phyloP scores from a whole-genome alignment of 2,888 invertebrate genomes.

The Thyatira batis region DNA sequence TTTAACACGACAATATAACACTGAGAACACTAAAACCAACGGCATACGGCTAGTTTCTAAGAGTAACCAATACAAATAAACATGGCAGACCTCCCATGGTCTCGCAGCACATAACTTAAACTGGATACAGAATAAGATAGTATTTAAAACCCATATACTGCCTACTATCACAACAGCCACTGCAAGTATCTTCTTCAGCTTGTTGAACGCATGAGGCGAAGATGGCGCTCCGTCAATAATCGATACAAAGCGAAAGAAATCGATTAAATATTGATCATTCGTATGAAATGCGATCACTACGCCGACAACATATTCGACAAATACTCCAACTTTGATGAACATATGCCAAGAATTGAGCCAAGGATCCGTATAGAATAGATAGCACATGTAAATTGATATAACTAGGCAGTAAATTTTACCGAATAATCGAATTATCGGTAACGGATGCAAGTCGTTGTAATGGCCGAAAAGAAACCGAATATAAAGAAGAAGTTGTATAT shows the following conservation, averaged over 20 bases:
- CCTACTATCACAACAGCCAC: background rate
- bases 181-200: background rate
- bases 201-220: background rate
- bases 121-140: background rate
- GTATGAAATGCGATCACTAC: background rate
- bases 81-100: background rate
- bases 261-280: background rate
- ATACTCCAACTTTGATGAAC: background rate
- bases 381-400: background rate
- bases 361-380: background rate
- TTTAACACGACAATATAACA: background rate
- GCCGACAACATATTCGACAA: background rate
- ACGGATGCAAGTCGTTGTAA: background rate
- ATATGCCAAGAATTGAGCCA: background rate
- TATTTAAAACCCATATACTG: background rate
- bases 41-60: background rate
- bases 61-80: background rate
- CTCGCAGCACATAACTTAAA: too few relatives aligned
- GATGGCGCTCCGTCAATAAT: background rate
- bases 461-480: background rate
- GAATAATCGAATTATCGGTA: background rate
- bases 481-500: background rate
- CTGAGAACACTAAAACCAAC: background rate
- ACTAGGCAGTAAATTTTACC: background rate
- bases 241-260: background rate